phyloP scores from a whole-genome alignment of 1,140 invertebrate species.

The Sesamia nonagrioides region DNA sequence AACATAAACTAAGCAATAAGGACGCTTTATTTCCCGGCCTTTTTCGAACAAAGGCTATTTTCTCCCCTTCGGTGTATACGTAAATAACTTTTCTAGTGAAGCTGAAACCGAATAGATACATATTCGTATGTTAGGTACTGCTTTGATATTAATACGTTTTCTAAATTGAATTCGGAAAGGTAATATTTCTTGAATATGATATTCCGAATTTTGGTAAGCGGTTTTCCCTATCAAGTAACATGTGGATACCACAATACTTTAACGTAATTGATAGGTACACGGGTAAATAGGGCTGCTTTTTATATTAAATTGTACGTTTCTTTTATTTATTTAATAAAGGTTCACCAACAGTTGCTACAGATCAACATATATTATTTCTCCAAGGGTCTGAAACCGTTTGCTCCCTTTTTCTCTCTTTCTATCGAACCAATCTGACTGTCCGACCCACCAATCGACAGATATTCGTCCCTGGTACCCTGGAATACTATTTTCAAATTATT shows the following conservation, averaged over 20 bases:
- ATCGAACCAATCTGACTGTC: no score
- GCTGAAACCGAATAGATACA: constrained; percentile 9
- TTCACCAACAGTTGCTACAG: no score
- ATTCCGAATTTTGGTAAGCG: constrained; percentile 26
- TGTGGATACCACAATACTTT: constrained; percentile 6
- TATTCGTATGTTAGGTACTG: constrained; percentile 4
- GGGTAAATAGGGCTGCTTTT: not conserved
- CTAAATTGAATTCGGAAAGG: constrained; percentile 35
- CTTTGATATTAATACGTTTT: constrained; percentile 33
- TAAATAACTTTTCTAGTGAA: constrained; percentile 28
- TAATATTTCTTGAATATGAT: constrained; percentile 28
- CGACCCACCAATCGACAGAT: no score
- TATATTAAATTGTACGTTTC: constrained; percentile 7
- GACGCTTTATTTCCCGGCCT: constrained; percentile 10
- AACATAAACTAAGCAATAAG: constrained; percentile 35
- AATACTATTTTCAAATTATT: no score
- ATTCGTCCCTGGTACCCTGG: no score
- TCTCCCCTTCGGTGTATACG: not conserved
- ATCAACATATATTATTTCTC: no score
- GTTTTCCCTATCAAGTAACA: constrained; percentile 36
- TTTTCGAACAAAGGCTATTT: constrained; percentile 19
- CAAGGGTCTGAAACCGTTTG: no score
- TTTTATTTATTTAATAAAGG: not conserved
- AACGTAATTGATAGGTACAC: constrained; percentile 19
- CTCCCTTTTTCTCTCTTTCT: no score